A percentile compares a stretch with the other conserved stretches of the same genome.
These are phyloP conservation scores for Kryptopterus vitreolus DNA, from an alignment of 2,797 vertebrate genomes.

Conservation along the genomic window DNA sequence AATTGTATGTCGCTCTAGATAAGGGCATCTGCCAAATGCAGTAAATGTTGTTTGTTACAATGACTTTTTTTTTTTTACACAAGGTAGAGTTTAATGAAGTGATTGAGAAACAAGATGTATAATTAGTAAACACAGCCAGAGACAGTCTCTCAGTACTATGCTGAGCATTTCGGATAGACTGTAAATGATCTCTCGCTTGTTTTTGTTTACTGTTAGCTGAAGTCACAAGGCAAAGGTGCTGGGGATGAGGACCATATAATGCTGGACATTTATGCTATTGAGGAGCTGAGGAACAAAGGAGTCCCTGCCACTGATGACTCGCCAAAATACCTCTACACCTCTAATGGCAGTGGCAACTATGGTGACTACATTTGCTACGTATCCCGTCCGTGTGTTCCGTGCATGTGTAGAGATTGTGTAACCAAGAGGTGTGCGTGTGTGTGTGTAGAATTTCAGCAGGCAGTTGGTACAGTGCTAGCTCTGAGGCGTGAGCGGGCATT, in stretches of 20 bases:
- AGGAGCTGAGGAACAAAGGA: constrained; percentile 85
- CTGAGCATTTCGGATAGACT: not conserved
- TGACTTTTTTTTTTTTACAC: not conserved
- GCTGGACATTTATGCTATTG: constrained; percentile 97
- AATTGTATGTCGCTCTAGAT: too few relatives aligned
- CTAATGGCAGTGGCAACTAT: constrained; percentile 77
- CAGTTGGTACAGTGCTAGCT: constrained; percentile 83
- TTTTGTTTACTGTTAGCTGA: constrained; percentile 74
- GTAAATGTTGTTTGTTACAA: not conserved
- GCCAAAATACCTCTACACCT: constrained; percentile 85
- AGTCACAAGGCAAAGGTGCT: constrained; percentile 92
- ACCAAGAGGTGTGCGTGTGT: not conserved
- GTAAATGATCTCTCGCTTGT: not conserved
- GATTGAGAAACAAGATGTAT: too few relatives aligned
- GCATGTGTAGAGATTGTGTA: not conserved
- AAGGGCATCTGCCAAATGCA: too few relatives aligned
- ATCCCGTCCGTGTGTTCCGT: not conserved
- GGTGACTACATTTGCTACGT: constrained; percentile 63
- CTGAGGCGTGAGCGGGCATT: constrained; percentile 89
- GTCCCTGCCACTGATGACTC: constrained; percentile 83
- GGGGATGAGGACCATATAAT: constrained; percentile 91
- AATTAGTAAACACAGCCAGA: not conserved
- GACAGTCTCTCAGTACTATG: not conserved
- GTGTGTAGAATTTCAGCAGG: constrained; percentile 72
- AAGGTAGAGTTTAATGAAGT: not conserved